phyloP scores from a whole-genome alignment of 2,888 invertebrate genomes.

The Latheticus oryzae region DNA sequence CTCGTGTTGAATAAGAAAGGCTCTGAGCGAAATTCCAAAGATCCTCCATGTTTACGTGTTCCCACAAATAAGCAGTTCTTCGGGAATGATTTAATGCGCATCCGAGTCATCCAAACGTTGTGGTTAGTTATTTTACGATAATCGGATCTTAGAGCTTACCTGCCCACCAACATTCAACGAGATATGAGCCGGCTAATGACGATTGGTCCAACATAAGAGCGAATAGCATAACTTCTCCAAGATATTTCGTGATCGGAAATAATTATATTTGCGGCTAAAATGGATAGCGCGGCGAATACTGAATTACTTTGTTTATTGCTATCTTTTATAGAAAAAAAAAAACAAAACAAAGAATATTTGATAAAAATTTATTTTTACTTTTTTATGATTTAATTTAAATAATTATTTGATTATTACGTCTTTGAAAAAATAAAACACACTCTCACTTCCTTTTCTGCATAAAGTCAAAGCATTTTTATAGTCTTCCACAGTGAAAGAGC shows the following conservation, averaged over 20 bases:
- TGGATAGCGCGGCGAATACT: conserved; percentile 19
- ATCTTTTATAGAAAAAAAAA: too few species aligned
- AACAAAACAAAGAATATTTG: too few species aligned
- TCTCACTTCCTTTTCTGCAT: conserved; percentile 74
- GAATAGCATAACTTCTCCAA: conserved; percentile 57
- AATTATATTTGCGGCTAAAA: conserved; percentile 59
- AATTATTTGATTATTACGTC: conserved; percentile 63
- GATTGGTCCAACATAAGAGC: conserved; percentile 60
- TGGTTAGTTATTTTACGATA: conserved; percentile 37
- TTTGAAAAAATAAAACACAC: conserved; percentile 82
- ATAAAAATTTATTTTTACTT: too few species aligned
- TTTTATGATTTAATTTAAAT: not conserved
- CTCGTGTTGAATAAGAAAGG: too few species aligned
- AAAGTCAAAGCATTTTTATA: conserved; percentile 75
- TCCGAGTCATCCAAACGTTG: conserved; percentile 11
- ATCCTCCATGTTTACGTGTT: conserved; percentile 20
- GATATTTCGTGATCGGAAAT: conserved; percentile 62
- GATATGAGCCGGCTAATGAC: conserved; percentile 58
- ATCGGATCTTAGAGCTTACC: conserved; percentile 39
- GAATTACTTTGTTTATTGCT: too few species aligned
- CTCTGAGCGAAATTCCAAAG: not conserved
- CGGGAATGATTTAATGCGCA: conserved; percentile 32
- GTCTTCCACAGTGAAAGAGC: conserved; percentile 74
- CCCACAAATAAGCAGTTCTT: conserved; percentile 28
- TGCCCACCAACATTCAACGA: conserved; percentile 55